Evolutionary conservation across 35 echinoderm and acorn worm genomes (phyloP), one percentile per base, ranked within the genome.

Genomic region (Holothuria glaberrima): DNA sequence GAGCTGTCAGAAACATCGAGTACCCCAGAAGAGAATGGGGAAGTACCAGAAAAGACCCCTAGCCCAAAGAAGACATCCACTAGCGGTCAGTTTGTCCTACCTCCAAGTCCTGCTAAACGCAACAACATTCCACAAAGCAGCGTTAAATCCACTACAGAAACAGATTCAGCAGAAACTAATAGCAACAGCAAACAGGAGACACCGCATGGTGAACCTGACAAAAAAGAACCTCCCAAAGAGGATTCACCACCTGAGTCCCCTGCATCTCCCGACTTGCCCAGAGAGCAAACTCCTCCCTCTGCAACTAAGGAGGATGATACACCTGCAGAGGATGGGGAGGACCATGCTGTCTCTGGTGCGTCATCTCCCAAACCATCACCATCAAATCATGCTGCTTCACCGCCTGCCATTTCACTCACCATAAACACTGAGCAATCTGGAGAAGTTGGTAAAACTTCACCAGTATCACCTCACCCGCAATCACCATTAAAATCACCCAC

Each of bases 361-460:
- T 84, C 31, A 33, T 61, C 80, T 63, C 80, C 52, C n/a, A 84
- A 84, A 57, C 16, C 54, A 84, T 48, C 27, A 52, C 80, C 80
- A 61, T 21, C 56, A 36, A 57, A 84, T 9, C 54, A 84, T 17
- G 0, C 52, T 22, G 35, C 41, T 10, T 63, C 80, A 84, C 33
- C 80, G 21, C 57, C 32, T 21, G 30, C 19, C 46, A 84, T 30
- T 61, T 63, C 80, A 84, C 59, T 63, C 59, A 63, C 27, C 28
- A 21, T 58, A 84, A 54, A 84, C 46, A 57, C 56, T 32, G 57
- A 56, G 29, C n/a, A 46, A 61, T 31, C 59, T 36, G 58, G 80
- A 27, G 50, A 54, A 54, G 46, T 46, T 84, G 80, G 13, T 18
- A 84, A 84, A 33, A 12, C 32, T 57, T 59, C 77, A 25, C 48